Conservation (phyloP, 1,140 invertebrate genomes). For the Rhagoletis pomonella region DNA sequence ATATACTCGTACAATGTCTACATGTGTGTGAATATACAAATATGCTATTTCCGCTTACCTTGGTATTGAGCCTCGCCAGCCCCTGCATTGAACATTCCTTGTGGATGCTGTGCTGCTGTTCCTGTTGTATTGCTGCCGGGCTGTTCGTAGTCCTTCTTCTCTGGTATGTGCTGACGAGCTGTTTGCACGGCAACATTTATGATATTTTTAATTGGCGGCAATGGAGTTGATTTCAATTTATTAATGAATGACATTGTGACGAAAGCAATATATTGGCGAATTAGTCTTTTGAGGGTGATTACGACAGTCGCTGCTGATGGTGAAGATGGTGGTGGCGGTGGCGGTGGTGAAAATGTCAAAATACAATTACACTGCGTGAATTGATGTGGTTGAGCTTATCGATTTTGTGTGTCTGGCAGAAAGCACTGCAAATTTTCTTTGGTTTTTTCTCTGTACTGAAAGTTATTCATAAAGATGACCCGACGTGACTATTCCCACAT, state of each 20-base stretch:
- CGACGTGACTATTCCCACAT: background rate
- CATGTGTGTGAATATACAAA: slow-evolving; percentile 38
- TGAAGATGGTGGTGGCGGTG: slow-evolving; percentile 55
- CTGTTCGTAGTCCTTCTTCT: slow-evolving; percentile 76
- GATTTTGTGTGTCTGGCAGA: slow-evolving; percentile 12
- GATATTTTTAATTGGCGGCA: slow-evolving; percentile 82
- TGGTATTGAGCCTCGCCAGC: slow-evolving; percentile 76
- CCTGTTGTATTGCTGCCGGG: slow-evolving; percentile 65
- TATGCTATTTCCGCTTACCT: slow-evolving; percentile 63
- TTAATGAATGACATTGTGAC: slow-evolving; percentile 72
- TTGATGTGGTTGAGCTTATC: slow-evolving; percentile 11
- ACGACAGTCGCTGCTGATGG: background rate
- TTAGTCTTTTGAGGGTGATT: slow-evolving; percentile 45
- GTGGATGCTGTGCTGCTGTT: slow-evolving; percentile 61
- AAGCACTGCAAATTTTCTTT: background rate
- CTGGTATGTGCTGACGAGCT: slow-evolving; percentile 84
- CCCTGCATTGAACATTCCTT: slow-evolving; percentile 73
- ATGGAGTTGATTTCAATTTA: slow-evolving; percentile 70
- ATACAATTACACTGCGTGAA: slow-evolving; percentile 36
- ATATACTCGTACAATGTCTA: background rate
- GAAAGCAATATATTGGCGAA: slow-evolving; percentile 37
- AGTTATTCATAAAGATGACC: slow-evolving; percentile 17
- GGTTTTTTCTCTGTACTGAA: background rate
- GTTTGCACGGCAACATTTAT: slow-evolving; percentile 88
- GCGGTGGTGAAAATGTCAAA: background rate